Evolutionary conservation across 2,113 vertebrate species (phyloP).

Genomic region (Corythaixoides concolor): DNA sequence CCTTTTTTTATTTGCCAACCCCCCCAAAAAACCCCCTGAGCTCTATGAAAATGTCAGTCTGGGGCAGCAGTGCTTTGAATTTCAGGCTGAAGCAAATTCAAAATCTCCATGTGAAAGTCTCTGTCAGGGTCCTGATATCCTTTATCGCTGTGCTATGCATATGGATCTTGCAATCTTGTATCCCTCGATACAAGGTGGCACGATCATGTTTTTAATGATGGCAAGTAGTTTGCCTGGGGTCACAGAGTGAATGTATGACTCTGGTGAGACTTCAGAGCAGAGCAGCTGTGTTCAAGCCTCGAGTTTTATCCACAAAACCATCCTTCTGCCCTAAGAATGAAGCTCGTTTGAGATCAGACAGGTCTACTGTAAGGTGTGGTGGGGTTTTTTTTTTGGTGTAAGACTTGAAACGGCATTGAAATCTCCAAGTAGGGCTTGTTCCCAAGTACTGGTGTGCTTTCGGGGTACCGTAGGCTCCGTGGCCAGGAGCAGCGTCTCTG

Average conservation of each 20-base stretch:
- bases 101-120: background rate
- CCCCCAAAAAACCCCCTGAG: background rate
- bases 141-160: accelerated
- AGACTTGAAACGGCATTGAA: background rate
- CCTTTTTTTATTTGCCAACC: background rate
- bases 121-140: background rate
- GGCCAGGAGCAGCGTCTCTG: background rate
- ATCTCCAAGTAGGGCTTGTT: too few relatives aligned
- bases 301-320: background rate
- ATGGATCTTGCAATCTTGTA: background rate
- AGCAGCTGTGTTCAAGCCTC: background rate
- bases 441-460: background rate
- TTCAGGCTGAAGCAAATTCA: background rate
- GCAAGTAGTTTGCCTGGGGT: background rate
- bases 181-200: background rate
- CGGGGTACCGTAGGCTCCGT: background rate
- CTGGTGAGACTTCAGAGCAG: background rate
- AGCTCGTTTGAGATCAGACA: background rate
- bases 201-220: accelerated
- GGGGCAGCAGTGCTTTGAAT: background rate
- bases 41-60: background rate
- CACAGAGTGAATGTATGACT: background rate
- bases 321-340: background rate
- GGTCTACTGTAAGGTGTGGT: background rate
- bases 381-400: background rate